These are phyloP conservation scores for Drosophila sulfurigaster DNA, from an alignment of 1,140 invertebrate genomes.

Conservation along the genomic window DNA sequence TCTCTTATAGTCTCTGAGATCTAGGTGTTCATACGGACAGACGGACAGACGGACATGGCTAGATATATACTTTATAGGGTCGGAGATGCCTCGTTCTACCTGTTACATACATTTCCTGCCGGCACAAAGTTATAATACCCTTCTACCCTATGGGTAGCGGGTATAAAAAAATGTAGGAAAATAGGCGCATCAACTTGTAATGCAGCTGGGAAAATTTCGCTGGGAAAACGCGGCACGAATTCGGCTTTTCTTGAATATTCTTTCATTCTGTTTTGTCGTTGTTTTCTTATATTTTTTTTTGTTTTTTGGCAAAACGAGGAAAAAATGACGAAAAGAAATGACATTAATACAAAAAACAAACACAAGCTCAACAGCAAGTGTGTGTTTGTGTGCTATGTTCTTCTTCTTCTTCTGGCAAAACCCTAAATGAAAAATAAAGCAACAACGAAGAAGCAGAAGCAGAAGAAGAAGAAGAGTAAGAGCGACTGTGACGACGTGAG, in stretches of 20 bases:
- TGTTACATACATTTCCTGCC: no score
- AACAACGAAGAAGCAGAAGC: slow-evolving; percentile 57
- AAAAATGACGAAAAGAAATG: slow-evolving; percentile 41
- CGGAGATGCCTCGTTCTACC: no score
- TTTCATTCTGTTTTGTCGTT: no score
- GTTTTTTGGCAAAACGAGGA: slow-evolving; percentile 3
- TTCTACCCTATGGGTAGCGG: no score
- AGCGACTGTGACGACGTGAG: not conserved
- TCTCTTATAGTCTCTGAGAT: no score
- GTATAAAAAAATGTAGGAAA: not conserved
- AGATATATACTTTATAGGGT: no score
- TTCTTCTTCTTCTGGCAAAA: slow-evolving; percentile 21
- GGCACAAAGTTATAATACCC: no score
- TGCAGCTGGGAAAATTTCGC: slow-evolving; percentile 18
- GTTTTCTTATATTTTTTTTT: slow-evolving; percentile 12
- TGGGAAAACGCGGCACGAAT: slow-evolving; percentile 39
- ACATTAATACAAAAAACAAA: slow-evolving; percentile 74
- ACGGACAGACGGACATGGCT: no score
- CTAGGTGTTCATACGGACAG: no score
- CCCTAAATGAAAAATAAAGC: slow-evolving; percentile 79
- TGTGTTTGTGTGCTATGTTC: slow-evolving; percentile 5
- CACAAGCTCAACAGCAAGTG: slow-evolving; percentile 39
- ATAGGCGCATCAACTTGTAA: slow-evolving; percentile 21
- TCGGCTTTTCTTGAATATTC: no score
- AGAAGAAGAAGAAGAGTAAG: no score